These are phyloP conservation scores for Cryptotis parvus DNA, from an alignment of 2,113 vertebrate genomes.

Conservation along the genomic window DNA sequence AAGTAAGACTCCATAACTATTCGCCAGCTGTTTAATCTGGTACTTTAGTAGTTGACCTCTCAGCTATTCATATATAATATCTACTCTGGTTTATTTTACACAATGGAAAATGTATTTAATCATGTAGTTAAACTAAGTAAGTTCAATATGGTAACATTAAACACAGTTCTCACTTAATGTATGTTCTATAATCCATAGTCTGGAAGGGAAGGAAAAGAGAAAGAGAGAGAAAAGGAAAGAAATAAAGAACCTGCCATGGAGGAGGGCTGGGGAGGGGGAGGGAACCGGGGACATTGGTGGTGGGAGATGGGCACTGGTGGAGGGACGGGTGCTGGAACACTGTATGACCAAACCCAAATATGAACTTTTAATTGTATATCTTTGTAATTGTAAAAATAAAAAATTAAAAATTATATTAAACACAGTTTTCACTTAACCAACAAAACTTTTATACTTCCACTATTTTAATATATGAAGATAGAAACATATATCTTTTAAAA, in stretches of 20 bases:
- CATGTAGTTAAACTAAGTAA: conserved; percentile 6
- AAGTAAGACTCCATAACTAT: neutral
- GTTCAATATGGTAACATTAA: neutral
- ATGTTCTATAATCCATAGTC: no score
- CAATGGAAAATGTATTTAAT: conserved; percentile 7
- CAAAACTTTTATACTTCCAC: neutral
- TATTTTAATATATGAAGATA: neutral
- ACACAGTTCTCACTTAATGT: neutral
- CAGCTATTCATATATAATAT: conserved; percentile 43
- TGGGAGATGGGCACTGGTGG: no score
- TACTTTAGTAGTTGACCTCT: conserved; percentile 49
- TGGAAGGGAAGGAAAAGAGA: no score
- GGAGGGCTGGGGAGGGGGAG: no score
- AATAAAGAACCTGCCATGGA: no score
- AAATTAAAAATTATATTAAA: no score
- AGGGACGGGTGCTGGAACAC: no score
- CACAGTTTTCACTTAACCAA: neutral
- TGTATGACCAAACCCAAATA: no score
- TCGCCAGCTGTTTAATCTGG: neutral
- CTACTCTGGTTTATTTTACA: conserved; percentile 13
- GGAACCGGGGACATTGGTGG: no score
- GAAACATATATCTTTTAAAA: neutral
- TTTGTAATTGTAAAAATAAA: no score
- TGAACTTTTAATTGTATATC: no score
- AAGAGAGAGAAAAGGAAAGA: no score